Base-by-base conservation (phyloP, 2,797 vertebrate genomes). In the Sebastes melanostomus region DNA sequence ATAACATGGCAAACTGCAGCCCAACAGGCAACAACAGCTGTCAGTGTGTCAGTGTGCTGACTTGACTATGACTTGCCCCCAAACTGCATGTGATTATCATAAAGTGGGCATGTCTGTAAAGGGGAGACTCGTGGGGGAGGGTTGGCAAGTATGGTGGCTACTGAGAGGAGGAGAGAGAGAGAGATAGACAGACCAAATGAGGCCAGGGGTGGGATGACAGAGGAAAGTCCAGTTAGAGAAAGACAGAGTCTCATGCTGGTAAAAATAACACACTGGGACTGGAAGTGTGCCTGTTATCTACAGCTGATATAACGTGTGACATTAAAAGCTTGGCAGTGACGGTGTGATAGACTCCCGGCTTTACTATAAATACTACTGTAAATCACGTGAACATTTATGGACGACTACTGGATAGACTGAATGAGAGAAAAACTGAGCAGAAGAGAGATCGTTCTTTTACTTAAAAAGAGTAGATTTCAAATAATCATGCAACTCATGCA, bases 231-330 rank as follows among this genome's bases (percentile, higher is more conserved):
- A 78, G 56, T 61, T 36, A 55, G 54, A 24, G n/a, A 36, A 18
- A 62, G 42, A 29, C 13, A 50, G 54, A 77, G 54, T 65, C 66
- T 74, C 63, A 72, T 67, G 68, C 24, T 77, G 82, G 71, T 91
- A 88, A 86, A 93, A 90, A 85, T 81, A 85, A 78, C 75, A 73
- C 52, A 13, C 66, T 54, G 62, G 42, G 34, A 12, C 50, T 50
- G 46, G 2, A 7, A 66, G 67, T n/a, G 59, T 72, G 61, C 13
- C 36, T 54, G 66, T 75, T 82, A 77, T 82, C 82, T 80, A n/a
- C 24, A 84, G 62, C 72, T 81, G 82, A 90, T 88, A 82, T 14
- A 54, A 83, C 30, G 65, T 76, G 82, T 72, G 78, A 80, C 72
- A 72, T 55, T 46, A 66, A 80, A 78, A 81, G 77, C 76, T 24